Conservation (phyloP, 1,140 invertebrate species). For the Leptonema lineaticorne region DNA sequence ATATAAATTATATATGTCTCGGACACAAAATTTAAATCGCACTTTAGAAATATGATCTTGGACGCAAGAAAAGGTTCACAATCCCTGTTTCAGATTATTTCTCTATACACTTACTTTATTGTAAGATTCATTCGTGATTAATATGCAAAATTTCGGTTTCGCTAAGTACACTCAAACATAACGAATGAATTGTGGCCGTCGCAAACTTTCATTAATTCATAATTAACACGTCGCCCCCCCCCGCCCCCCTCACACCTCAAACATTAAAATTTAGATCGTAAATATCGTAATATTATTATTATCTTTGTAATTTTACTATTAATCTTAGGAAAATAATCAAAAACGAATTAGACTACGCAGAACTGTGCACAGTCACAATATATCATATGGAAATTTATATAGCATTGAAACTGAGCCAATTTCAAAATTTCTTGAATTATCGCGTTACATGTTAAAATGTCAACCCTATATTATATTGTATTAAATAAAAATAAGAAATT, state of each 20-base stretch:
- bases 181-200: neutral
- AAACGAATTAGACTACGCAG: neutral
- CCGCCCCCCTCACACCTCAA: too few species aligned
- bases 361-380: neutral
- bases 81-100: too few species aligned
- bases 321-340: slow-evolving; percentile 2
- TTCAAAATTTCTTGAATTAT: neutral
- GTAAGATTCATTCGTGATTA: neutral
- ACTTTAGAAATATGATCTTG: too few species aligned
- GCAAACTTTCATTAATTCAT: neutral
- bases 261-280: neutral
- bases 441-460: neutral
- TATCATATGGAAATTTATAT: too few species aligned
- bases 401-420: too few species aligned
- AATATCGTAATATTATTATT: neutral
- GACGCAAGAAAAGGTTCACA: too few species aligned
- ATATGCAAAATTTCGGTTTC: neutral
- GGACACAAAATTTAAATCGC: too few species aligned
- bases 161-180: too few species aligned
- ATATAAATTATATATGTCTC: too few species aligned
- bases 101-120: too few species aligned
- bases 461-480: neutral
- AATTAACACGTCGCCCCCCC: neutral
- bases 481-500: neutral
- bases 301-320: neutral